Conservation (phyloP, 2,113 vertebrate species). For the Xerus inauris region DNA sequence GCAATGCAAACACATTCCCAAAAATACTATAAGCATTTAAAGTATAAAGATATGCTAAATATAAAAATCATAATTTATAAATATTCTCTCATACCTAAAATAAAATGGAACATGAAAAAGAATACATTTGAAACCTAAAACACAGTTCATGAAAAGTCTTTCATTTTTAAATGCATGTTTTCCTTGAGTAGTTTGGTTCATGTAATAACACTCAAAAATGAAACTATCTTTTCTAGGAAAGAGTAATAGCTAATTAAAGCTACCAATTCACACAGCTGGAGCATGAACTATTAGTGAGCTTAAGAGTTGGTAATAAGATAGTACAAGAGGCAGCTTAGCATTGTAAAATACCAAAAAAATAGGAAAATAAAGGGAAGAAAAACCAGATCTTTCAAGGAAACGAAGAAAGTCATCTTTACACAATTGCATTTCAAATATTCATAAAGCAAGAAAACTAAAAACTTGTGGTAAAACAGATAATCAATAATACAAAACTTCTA, state of each 20-base stretch:
- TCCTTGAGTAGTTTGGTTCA: slow-evolving; percentile 6
- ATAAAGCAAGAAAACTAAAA: slow-evolving; percentile 47
- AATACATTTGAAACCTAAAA: slow-evolving; percentile 48
- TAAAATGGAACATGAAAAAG: slow-evolving; percentile 38
- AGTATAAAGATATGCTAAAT: neutral
- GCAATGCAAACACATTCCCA: neutral
- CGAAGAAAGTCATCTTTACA: slow-evolving; percentile 16
- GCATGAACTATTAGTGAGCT: slow-evolving; percentile 62
- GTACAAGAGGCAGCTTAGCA: slow-evolving; percentile 34
- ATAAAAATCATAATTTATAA: slow-evolving; percentile 27
- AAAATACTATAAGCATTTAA: slow-evolving; percentile 20
- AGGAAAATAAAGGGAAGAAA: slow-evolving; percentile 10
- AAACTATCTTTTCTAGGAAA: slow-evolving; percentile 55
- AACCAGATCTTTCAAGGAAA: neutral
- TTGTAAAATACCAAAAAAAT: slow-evolving; percentile 48
- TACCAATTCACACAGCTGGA: slow-evolving; percentile 67
- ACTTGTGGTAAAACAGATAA: neutral
- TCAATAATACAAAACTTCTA: slow-evolving; percentile 9
- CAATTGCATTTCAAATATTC: slow-evolving; percentile 46
- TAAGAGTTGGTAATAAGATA: slow-evolving; percentile 38
- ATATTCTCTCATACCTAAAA: slow-evolving; percentile 49
- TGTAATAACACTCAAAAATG: slow-evolving; percentile 36
- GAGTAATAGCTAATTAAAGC: slow-evolving; percentile 71
- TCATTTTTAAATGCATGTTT: slow-evolving; percentile 51
- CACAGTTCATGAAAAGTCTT: slow-evolving; percentile 44